A percentile compares a stretch with the other conserved stretches of the same genome.
These are phyloP conservation scores for Propithecus perrieri DNA, from an alignment of 2,797 vertebrate genomes.

Conservation along the genomic window DNA sequence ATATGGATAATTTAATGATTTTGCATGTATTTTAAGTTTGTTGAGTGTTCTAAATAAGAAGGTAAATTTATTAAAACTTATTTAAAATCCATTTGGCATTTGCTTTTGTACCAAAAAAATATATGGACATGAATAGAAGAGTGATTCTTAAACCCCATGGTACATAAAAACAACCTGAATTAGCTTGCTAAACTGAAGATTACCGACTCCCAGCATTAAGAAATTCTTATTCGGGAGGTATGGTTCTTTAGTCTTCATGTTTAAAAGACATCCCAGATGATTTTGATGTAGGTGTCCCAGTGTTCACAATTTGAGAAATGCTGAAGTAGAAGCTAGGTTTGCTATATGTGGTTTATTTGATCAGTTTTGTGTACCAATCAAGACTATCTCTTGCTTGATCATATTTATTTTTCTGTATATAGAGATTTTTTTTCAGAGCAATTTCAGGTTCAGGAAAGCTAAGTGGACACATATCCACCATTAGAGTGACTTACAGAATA, in stretches of 20 bases:
- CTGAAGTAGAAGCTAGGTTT: not conserved
- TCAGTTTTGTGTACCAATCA: not conserved
- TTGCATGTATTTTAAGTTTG: not conserved
- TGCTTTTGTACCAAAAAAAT: not conserved
- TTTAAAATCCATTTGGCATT: not conserved
- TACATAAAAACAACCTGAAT: not conserved
- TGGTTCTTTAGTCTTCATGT: not conserved
- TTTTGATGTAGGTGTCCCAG: not conserved
- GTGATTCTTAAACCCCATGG: not conserved
- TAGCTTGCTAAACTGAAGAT: not conserved
- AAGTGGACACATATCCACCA: not conserved
- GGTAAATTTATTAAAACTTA: constrained; percentile 32
- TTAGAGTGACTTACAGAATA: not conserved
- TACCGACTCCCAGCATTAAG: not conserved
- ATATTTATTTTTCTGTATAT: not conserved
- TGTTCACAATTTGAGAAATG: not conserved
- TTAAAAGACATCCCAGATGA: not conserved
- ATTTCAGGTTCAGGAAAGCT: not conserved
- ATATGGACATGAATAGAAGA: not conserved
- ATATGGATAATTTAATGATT: not conserved
- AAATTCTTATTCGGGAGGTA: not conserved
- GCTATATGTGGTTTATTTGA: not conserved
- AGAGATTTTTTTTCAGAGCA: not conserved
- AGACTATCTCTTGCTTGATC: not conserved
- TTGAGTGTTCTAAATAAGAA: not conserved